A percentile compares a stretch with the other conserved stretches of the same genome.
These are phyloP conservation scores for Lepisosteus oculatus DNA, from an alignment of 2,113 vertebrate species.

Conservation along the genomic window DNA sequence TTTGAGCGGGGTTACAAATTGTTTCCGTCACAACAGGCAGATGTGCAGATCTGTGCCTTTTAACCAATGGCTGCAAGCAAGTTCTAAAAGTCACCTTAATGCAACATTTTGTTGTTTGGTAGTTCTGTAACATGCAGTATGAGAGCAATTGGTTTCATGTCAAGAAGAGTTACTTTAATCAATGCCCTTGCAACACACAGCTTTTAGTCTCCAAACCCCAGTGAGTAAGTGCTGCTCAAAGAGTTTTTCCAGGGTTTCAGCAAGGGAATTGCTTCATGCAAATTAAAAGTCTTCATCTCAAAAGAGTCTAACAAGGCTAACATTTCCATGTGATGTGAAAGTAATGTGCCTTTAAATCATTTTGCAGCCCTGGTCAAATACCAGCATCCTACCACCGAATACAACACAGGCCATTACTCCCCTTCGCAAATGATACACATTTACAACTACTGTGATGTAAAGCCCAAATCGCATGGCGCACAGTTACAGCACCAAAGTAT, in stretches of 20 bases:
- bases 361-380: not conserved
- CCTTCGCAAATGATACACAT: constrained; percentile 25
- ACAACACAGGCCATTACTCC: constrained; percentile 31
- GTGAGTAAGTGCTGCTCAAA: too few relatives aligned
- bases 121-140: too few relatives aligned
- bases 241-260: not conserved
- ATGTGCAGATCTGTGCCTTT: too few relatives aligned
- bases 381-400: constrained; percentile 32
- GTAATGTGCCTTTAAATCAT: not conserved
- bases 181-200: too few relatives aligned
- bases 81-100: too few relatives aligned
- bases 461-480: constrained; percentile 9
- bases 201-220: too few relatives aligned
- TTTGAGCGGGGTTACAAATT: too few relatives aligned
- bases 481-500: constrained; percentile 29
- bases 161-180: too few relatives aligned
- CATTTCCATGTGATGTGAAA: not conserved
- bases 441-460: constrained; percentile 39
- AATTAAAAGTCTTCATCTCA: constrained; percentile 1
- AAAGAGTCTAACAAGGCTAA: not conserved
- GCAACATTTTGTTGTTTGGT: too few relatives aligned
- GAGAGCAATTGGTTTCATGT: too few relatives aligned
- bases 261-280: not conserved
- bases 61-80: too few relatives aligned
- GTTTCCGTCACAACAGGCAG: too few relatives aligned